Base-by-base conservation (phyloP, 2,113 vertebrate genomes). In the Nestor notabilis region DNA sequence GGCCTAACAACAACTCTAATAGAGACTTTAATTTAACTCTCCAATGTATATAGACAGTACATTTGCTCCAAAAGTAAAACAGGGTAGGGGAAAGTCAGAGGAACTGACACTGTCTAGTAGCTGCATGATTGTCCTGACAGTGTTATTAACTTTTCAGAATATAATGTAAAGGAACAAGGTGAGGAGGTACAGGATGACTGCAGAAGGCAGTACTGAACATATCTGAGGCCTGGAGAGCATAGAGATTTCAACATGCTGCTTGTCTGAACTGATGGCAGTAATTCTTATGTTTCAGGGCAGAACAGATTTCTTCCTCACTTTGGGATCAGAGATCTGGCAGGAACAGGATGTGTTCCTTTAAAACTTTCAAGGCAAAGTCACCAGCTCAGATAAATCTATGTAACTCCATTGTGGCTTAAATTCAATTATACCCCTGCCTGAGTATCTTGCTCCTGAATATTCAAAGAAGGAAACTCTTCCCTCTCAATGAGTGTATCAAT, bases 11-110 rank as follows among this genome's bases (percentile, higher is more conserved):
- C 21, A 14, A 64, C 74, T 85, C 92, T 90, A 88, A 94, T 27
- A 88, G 81, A 97, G 64, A 90, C 35, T 92, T 97, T 97, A 95
- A 94, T 97, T 75, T 93, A 68, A 79, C 41, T 66, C 70, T 94
- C 60, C 83, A 87, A 43, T 56, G 41, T 75, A 77, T 65, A 92
- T 49, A 80, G 87, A 91, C 56, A 70, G 68, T 23, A 65, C 35
- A 64, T 12, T 63, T 96, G 69, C 88, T 81, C 60, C 47, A 13
- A 89, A 97, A 33, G 41, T 21, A 64, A 33, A 96, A 66, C 60
- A 83, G 71, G 44, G 46, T 90, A 77, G n/a, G 28, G 37, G 19
- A 89, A 46, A 84, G 70, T 20, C 55, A 52, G 15, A 76, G 37
- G 58, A 72, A 83, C 31, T 29, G 14, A 93, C 63, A 87, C 46